These are phyloP conservation scores for Poicephalus meyeri DNA, from an alignment of 2,113 vertebrate species.

Conservation along the genomic window DNA sequence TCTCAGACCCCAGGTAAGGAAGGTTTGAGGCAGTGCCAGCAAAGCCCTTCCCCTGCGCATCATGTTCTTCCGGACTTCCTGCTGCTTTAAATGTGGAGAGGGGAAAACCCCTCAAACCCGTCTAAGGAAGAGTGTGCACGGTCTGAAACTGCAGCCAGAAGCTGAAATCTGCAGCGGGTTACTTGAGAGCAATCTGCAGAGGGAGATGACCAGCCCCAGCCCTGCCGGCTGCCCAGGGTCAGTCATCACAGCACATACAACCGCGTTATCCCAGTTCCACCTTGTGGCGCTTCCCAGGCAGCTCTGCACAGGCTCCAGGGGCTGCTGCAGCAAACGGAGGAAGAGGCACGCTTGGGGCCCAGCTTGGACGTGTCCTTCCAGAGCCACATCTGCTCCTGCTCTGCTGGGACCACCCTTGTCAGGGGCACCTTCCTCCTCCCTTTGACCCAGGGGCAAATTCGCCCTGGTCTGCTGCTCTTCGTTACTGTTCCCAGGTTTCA, in stretches of 20 bases:
- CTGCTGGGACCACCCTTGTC: constrained; percentile 76
- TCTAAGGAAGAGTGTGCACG: neutral
- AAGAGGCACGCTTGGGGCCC: neutral
- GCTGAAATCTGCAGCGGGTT: neutral
- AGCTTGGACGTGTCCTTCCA: constrained; percentile 68
- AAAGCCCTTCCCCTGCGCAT: neutral
- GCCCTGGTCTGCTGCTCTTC: constrained; percentile 82
- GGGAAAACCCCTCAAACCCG: neutral
- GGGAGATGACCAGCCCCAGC: too few species aligned
- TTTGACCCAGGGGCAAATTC: constrained; percentile 76
- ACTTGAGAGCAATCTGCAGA: neutral
- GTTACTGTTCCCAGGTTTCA: constrained; percentile 84
- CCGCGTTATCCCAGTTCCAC: neutral
- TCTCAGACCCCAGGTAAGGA: neutral
- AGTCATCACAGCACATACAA: too few species aligned
- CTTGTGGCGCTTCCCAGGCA: neutral
- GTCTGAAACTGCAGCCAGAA: neutral
- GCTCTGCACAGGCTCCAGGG: neutral
- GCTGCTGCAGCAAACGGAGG: neutral
- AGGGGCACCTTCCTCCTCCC: constrained; percentile 62
- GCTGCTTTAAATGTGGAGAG: rapidly evolving
- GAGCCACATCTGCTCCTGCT: constrained; percentile 79
- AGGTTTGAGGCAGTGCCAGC: neutral
- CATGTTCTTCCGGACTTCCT: neutral
- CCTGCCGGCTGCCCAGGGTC: neutral